These are phyloP conservation scores for Meiosimyza decipiens DNA, from an alignment of 2,888 invertebrate species.

Conservation along the genomic window DNA sequence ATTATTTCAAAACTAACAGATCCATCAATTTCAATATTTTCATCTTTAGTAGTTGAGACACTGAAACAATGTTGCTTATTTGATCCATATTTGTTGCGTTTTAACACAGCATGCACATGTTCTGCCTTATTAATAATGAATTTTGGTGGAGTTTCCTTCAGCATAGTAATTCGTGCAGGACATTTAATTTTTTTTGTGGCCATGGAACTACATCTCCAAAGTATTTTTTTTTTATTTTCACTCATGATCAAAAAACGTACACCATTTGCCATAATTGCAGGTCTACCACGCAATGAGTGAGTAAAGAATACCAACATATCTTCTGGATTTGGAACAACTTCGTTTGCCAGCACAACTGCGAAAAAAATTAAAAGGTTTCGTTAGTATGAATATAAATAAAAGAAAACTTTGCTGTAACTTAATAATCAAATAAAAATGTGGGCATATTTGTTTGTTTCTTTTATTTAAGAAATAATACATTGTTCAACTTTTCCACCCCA, in stretches of 20 bases:
- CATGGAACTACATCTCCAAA: constrained; percentile 67
- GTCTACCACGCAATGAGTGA: constrained; percentile 65
- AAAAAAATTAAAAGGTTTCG: neutral
- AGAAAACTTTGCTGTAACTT: neutral
- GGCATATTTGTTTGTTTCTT: too few relatives aligned
- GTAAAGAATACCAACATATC: constrained; percentile 65
- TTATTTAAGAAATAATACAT: too few relatives aligned
- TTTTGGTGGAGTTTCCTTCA: constrained; percentile 65
- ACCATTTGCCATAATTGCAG: constrained; percentile 67
- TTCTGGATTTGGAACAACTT: constrained; percentile 61
- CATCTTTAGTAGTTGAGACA: constrained; percentile 47
- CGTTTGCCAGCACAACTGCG: constrained; percentile 63
- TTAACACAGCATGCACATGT: constrained; percentile 65
- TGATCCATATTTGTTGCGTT: constrained; percentile 65
- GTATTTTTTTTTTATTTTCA: constrained; percentile 65
- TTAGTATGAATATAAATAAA: constrained; percentile 36
- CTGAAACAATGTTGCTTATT: constrained; percentile 53
- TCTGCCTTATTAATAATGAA: constrained; percentile 65
- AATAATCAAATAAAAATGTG: too few relatives aligned
- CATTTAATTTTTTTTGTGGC: constrained; percentile 67
- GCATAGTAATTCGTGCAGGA: constrained; percentile 66
- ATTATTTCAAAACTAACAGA: constrained; percentile 52
- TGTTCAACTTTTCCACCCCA: too few relatives aligned
- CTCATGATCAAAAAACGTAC: constrained; percentile 67
- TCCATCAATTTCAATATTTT: constrained; percentile 51